These are phyloP conservation scores for Psammodynastes pulverulentus DNA, from an alignment of 2,113 vertebrate species.

Conservation along the genomic window DNA sequence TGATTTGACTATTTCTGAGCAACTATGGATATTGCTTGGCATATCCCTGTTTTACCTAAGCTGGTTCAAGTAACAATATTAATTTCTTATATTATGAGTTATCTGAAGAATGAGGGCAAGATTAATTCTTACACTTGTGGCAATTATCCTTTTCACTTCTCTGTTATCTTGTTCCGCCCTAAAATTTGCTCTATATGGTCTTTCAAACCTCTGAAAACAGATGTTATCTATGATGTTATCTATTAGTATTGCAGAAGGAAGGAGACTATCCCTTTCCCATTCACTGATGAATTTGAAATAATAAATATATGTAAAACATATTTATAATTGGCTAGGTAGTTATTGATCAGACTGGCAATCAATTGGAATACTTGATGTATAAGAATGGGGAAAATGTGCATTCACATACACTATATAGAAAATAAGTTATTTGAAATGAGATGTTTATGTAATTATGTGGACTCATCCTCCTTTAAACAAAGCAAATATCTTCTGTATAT, in stretches of 20 bases:
- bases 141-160: neutral
- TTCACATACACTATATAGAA: neutral
- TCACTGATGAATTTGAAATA: neutral
- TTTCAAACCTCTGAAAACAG: neutral
- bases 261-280: neutral
- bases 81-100: neutral
- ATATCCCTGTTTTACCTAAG: neutral
- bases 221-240: neutral
- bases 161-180: neutral
- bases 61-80: neutral
- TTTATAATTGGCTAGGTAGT: neutral
- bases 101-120: neutral
- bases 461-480: neutral
- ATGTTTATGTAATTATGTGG: neutral
- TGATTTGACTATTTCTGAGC: neutral
- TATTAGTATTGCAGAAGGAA: neutral
- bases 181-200: neutral
- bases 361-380: neutral
- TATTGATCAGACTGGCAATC: neutral
- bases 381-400: neutral
- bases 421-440: neutral
- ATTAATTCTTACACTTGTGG: neutral
- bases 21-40: neutral
- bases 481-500: neutral
- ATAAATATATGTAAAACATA: neutral